Evolutionary conservation across 2,113 vertebrate genomes (phyloP), one percentile per base, ranked within the genome.

Genomic region (Rostratula benghalensis): DNA sequence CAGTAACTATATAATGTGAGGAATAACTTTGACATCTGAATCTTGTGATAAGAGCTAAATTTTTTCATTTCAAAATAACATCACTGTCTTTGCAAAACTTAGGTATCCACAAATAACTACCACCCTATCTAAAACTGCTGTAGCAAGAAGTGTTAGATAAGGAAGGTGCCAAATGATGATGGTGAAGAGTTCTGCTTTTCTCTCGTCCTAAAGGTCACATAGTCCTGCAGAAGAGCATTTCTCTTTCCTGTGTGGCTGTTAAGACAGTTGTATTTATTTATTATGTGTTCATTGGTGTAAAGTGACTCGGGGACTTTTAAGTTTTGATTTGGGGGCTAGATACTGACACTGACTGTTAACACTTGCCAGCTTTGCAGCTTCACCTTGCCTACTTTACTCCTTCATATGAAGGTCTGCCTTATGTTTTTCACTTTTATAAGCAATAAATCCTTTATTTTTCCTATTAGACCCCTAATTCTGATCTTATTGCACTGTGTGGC

Each of bases 401-500:
- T 82, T 69, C 37, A 2, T 69, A 6, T 27, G 25, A 82, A 91
- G 43, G 25, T 50, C 35, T 90, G 54, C 70, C 27, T 93, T 85
- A 45, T 1, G 48, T 27, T 60, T 95, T 95, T 82, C 30, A 46
- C 41, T 96, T 92, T 77, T 83, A 63, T 81, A 83, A 89, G 73
- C 77, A 94, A 46, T 86, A 90, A 90, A 89, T 81, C n/a, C 16
- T 96, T 91, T 80, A 81, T 70, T 90, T 86, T 90, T 90, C 39
- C 65, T 95, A n/a, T 89, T 92, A 75, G 83, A 61, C 78, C 33
- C 57, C 95, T 96, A 96, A 61, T 95, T 96, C 60, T 95, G 60
- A 53, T 86, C 83, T 95, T 78, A 63, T 1, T 81, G 25, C 57
- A 33, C 51, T 93, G 53, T 92, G 27, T 96, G 80, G 78, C 35